Conservation (phyloP, 2,113 vertebrate species). For the Etheostoma spectabile region DNA sequence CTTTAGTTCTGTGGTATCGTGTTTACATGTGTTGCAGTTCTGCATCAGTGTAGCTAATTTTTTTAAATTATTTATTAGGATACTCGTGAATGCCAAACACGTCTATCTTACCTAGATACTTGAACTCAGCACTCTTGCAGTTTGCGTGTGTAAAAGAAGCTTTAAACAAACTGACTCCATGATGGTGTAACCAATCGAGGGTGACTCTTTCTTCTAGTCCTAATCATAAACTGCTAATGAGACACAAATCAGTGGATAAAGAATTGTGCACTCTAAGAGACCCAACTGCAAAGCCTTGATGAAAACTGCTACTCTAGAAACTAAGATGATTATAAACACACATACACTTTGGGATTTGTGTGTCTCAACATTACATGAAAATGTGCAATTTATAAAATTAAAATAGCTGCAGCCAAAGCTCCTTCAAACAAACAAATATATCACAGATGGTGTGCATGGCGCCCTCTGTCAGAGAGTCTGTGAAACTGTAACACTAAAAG, state of each 20-base stretch:
- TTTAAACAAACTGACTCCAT: conserved; percentile 6
- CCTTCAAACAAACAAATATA: conserved; percentile 4
- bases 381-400: conserved; percentile 16
- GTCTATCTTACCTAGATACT: background rate
- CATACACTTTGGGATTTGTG: background rate
- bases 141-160: background rate
- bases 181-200: background rate
- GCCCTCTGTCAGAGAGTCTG: conserved; percentile 62
- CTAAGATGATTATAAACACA: background rate
- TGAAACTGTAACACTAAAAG: conserved; percentile 19
- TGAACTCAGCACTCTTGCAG: background rate
- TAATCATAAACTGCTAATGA: conserved; percentile 41
- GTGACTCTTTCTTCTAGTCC: background rate
- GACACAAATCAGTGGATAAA: conserved; percentile 29
- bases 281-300: background rate
- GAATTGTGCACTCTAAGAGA: background rate
- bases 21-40: no score
- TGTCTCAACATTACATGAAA: conserved; percentile 11
- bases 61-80: no score
- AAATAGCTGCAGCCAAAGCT: conserved; percentile 9
- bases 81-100: background rate
- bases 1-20: no score
- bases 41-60: no score
- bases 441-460: conserved; percentile 36
- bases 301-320: background rate